These are phyloP conservation scores for Murina feae DNA, from an alignment of 2,113 vertebrate genomes.

Conservation along the genomic window DNA sequence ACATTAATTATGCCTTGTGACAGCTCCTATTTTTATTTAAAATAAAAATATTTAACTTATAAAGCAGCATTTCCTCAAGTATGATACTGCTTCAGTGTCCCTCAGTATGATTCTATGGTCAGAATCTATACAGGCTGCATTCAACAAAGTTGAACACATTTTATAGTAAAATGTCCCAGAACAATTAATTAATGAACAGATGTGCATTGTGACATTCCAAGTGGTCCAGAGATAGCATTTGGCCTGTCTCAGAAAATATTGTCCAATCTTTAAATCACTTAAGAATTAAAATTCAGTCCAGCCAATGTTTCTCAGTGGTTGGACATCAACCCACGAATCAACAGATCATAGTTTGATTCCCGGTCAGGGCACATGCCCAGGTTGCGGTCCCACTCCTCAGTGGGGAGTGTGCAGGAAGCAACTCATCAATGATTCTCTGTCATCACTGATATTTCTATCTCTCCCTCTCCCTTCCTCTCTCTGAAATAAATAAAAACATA, in stretches of 20 bases:
- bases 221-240: background rate
- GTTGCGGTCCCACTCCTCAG: too few relatives aligned
- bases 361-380: too few relatives aligned
- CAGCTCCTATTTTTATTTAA: constrained; percentile 14
- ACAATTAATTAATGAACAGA: background rate
- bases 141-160: background rate
- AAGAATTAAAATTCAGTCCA: background rate
- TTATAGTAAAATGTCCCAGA: background rate
- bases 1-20: background rate
- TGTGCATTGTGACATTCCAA: background rate
- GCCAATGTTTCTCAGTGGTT: too few relatives aligned
- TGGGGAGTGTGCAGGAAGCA: too few relatives aligned
- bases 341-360: too few relatives aligned
- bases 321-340: too few relatives aligned
- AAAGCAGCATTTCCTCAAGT: background rate
- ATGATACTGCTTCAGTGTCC: background rate
- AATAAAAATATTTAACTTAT: constrained; percentile 8
- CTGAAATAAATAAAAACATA: too few relatives aligned
- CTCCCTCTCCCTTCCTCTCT: too few relatives aligned
- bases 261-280: background rate
- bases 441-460: too few relatives aligned
- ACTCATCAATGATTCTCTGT: too few relatives aligned
- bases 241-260: background rate
- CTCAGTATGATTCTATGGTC: background rate
- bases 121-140: background rate